Evolutionary conservation across 2,888 invertebrate species (phyloP).

Genomic region (Ectemnius continuus): DNA sequence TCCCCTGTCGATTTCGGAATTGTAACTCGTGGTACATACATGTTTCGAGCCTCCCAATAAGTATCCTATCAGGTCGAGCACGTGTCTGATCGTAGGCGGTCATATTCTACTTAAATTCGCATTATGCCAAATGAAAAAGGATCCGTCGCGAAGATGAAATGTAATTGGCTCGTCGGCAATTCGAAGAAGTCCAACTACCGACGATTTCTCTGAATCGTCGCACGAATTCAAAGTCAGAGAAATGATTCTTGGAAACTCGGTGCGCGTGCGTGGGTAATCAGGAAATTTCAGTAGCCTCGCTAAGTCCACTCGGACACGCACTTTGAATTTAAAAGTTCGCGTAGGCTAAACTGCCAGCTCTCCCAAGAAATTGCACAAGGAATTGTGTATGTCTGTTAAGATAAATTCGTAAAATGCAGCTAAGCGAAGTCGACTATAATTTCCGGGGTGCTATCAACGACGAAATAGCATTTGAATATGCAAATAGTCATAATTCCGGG

Average conservation of each 20-base stretch:
- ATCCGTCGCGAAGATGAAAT: too few species aligned
- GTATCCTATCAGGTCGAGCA: too few species aligned
- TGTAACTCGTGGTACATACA: too few species aligned
- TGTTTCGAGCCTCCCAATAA: too few species aligned
- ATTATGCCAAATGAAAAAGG: too few species aligned
- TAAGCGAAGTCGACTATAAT: too few species aligned
- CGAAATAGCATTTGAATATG: background rate
- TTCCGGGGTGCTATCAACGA: background rate
- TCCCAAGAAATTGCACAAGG: too few species aligned
- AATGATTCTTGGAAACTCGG: constrained; percentile 28
- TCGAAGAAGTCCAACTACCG: constrained; percentile 6
- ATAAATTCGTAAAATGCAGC: too few species aligned
- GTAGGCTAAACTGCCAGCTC: background rate
- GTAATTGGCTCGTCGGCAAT: too few species aligned
- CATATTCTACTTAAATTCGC: too few species aligned
- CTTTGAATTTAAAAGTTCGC: constrained; percentile 3
- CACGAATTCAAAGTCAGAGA: constrained; percentile 31
- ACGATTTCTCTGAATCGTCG: constrained; percentile 47
- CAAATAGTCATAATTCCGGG: background rate
- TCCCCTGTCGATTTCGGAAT: background rate
- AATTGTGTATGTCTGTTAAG: too few species aligned
- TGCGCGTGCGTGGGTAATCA: background rate
- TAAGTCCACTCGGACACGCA: constrained; percentile 9
- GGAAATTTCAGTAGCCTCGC: background rate
- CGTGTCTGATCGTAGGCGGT: too few species aligned